Percentiles rank a stretch among this genome's conserved stretches.
These are phyloP conservation scores for Heterodera schachtii DNA, from an alignment of 1,140 invertebrate species.

Conservation along the genomic window DNA sequence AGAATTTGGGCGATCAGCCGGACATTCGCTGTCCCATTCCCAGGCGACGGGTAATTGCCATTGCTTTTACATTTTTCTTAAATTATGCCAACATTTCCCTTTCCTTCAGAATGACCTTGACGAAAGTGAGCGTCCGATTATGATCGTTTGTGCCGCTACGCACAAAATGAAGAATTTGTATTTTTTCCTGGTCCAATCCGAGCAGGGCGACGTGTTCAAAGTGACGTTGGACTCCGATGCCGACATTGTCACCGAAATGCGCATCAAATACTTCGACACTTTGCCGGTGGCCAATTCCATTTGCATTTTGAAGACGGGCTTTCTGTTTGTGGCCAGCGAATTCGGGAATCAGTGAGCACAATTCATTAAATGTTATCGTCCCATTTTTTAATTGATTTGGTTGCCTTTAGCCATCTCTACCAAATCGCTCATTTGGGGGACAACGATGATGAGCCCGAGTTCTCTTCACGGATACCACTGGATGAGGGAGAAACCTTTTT, in stretches of 20 bases:
- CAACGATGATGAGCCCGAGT: constrained; percentile 98
- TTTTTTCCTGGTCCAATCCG: constrained; percentile 75
- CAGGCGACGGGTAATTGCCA: constrained; percentile 75
- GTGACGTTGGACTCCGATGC: constrained; percentile 92
- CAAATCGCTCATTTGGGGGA: constrained; percentile 98
- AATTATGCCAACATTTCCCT: constrained; percentile 25
- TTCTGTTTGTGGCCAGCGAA: constrained; percentile 96
- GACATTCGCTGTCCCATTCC: constrained; percentile 99
- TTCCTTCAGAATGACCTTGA: constrained; percentile 87
- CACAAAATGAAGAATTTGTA: constrained; percentile 88
- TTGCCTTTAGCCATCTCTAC: constrained; percentile 81
- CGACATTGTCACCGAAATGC: constrained; percentile 96
- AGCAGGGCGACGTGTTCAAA: constrained; percentile 96
- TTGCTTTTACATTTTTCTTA: not conserved
- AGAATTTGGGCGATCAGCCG: constrained; percentile 97
- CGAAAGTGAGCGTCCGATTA: constrained; percentile 97
- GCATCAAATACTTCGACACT: constrained; percentile 98
- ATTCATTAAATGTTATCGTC: not conserved
- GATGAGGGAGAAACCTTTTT: constrained; percentile 99
- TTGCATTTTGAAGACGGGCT: constrained; percentile 98
- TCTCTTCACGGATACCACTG: constrained; percentile 94
- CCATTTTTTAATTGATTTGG: not conserved
- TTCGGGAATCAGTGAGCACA: constrained; percentile 94
- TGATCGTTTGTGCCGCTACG: constrained; percentile 97
- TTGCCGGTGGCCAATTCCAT: constrained; percentile 86